These are phyloP conservation scores for Galemys pyrenaicus DNA, from an alignment of 2,113 vertebrate species.

Conservation along the genomic window DNA sequence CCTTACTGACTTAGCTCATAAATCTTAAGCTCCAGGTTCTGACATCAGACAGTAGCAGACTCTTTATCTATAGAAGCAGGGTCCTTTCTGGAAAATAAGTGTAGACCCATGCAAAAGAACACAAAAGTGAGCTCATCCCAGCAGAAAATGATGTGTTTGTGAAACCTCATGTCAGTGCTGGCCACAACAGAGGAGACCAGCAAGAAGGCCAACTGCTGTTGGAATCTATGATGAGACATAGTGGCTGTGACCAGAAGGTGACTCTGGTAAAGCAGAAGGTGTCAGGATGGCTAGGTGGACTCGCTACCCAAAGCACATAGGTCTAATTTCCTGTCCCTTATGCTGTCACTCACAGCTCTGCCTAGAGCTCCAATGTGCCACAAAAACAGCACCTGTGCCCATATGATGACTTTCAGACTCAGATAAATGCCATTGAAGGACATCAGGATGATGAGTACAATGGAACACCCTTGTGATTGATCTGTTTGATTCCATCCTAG, in stretches of 20 bases:
- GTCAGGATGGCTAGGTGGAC: background rate
- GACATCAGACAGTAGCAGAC: background rate
- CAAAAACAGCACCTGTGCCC: constrained; percentile 72
- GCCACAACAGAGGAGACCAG: constrained; percentile 3
- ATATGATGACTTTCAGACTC: constrained; percentile 62
- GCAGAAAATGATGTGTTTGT: background rate
- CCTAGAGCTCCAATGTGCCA: constrained; percentile 49
- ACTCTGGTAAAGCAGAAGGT: background rate
- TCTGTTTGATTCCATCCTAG: constrained; percentile 68
- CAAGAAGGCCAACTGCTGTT: background rate
- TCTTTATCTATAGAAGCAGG: background rate
- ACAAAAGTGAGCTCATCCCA: background rate
- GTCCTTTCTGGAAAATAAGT: background rate
- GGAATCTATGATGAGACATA: constrained; percentile 1
- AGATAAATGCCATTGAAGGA: constrained; percentile 62
- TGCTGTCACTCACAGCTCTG: constrained; percentile 57
- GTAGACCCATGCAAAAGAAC: background rate
- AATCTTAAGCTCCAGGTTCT: background rate
- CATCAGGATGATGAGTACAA: constrained; percentile 48
- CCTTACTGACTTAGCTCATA: background rate
- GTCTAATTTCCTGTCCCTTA: constrained; percentile 34
- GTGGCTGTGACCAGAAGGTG: background rate
- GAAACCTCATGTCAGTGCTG: background rate
- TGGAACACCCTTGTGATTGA: constrained; percentile 45
- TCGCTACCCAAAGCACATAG: background rate